Evolutionary conservation across 2,888 invertebrate species (phyloP), one percentile per base, ranked within the genome.

Genomic region (Baccha elongata): DNA sequence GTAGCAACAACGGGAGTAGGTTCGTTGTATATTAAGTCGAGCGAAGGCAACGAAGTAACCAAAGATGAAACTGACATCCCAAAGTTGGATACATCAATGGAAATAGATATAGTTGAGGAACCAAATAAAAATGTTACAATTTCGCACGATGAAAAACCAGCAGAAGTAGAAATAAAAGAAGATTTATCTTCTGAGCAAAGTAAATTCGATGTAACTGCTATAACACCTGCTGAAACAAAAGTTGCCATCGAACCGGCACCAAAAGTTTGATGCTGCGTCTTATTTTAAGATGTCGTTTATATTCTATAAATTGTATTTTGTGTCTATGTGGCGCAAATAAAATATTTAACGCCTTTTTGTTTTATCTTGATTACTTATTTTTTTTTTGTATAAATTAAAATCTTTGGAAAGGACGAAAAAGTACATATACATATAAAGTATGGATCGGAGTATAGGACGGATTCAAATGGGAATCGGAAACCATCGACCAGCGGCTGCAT

Each of bases 121-220:
- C 64, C 78, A 68, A 76, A 68, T 68, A 78, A 83, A 58, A 83
- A 83, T 58, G 83, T 83, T 23, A 83, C 83, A 13, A 83, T 83
- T 64, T 83, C 83, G 8, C 83, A 83, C 21, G 78, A 78, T 50
- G 83, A 83, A 17, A 81, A 76, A 32, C 60, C 65, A 2, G 11
- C 10, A 3, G 67, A 71, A 42, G n/a, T 35, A 3, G 71, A 71
- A 19, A 21, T 32, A 19, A 69, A 74, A 50, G 15, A 21, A n/a
- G 48, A 58, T 5, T 19, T 75, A 37, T 11, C 55, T 3, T 17
- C 64, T n/a, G 64, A 69, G 15, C 40, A 37, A 23, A 42, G 21
- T 23, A 37, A 50, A 21, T 37, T 60, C 4, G 32, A 58, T 11
- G 46, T 29, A 19, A 29, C 42, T 46, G n/a, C 50, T 15, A 40